Evolutionary conservation across 2,113 vertebrate genomes (phyloP).

Genomic region (Phalacrocorax aristotelis): DNA sequence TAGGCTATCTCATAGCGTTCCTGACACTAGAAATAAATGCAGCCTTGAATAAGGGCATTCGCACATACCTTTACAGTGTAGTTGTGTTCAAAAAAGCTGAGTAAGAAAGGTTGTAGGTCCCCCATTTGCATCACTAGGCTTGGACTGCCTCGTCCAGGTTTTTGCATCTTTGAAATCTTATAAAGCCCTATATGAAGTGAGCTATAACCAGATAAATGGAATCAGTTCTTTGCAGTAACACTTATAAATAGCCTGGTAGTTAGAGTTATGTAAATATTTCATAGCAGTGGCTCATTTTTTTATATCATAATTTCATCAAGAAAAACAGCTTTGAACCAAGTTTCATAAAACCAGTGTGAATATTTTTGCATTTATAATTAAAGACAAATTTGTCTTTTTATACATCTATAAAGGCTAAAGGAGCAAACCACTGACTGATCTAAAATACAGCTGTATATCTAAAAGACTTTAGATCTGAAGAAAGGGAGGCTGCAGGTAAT

Average conservation of each 20-base stretch:
- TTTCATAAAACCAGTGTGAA: not conserved
- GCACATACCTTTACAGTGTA: not conserved
- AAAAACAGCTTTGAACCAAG: not conserved
- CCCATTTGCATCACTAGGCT: not conserved
- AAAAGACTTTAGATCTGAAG: not conserved
- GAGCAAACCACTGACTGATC: not conserved
- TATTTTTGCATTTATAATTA: not conserved
- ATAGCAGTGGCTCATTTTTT: not conserved
- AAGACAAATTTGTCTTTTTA: not conserved
- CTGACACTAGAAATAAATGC: not conserved
- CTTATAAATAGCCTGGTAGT: not conserved
- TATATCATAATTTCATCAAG: not conserved
- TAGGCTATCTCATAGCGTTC: not conserved
- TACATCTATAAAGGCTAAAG: not conserved
- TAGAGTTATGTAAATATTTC: not conserved
- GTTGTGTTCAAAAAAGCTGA: not conserved
- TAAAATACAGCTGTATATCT: not conserved
- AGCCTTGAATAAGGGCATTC: not conserved
- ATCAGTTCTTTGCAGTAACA: not conserved
- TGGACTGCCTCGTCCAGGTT: not conserved
- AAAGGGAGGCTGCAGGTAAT: not conserved
- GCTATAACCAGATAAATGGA: not conserved
- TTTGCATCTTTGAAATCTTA: not conserved
- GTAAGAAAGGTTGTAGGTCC: not conserved
- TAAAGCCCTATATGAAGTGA: not conserved